Evolutionary conservation across 2,113 vertebrate species (phyloP), one percentile per base, ranked within the genome.

Genomic region (Ursus arctos): DNA sequence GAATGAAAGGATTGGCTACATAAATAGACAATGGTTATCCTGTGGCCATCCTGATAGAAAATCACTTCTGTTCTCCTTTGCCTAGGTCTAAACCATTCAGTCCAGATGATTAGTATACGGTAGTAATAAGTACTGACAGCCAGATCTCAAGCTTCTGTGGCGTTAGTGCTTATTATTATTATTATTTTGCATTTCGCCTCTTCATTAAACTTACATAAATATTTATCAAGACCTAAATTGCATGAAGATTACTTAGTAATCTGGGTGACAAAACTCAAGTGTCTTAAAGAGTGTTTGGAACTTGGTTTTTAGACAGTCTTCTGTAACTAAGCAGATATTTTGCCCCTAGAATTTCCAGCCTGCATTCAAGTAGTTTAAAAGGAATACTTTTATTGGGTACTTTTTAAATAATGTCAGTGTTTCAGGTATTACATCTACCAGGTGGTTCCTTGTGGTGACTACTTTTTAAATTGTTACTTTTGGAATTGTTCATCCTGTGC

Each of bases 321-420:
- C 15, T 91, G 11, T 93, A 49, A 55, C 40, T 55, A 47, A 82
- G 24, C 6, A 4, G 55, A 55, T 86, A 15, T 36, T n/a, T 0
- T 57, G 21, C 11, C 11, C 28, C 53, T 83, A 8, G 59, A 15
- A 80, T 61, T 82, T 83, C 85, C 71, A 72, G 31, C 13, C 65
- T 88, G 26, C 19, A 55, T 36, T 93, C 67, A 88, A 86, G 22
- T 59, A 69, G 15, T 91, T 81, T 69, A 74, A 81, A 69, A 96
- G 67, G 69, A 16, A 33, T 88, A 61, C 72, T 47, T 80, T 88
- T 93, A 57, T 36, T 71, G 61, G 40, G 3, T 49, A 61, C 19
- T 92, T 92, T 72, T 83, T 59, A 15, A 40, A 76, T 55, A 72
- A 36, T 83, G 16, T 61, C n/a, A 79, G 19, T 83, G 86, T 93